Conservation (phyloP, 2,888 invertebrate species). For the Ptilodon capucinus region DNA sequence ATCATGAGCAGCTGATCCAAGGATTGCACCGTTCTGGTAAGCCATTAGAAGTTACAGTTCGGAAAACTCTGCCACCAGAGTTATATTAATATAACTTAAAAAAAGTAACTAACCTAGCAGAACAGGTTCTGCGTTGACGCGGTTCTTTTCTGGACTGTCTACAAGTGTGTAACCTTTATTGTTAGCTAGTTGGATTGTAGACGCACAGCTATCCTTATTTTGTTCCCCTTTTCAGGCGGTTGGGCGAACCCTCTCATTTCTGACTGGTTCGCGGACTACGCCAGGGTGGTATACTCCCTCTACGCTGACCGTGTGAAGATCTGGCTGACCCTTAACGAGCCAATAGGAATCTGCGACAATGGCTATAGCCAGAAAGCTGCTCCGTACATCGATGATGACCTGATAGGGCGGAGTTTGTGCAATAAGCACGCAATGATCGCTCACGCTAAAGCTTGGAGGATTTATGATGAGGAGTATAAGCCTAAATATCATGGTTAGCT, state of each 20-base stretch:
- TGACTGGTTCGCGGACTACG: conserved; percentile 83
- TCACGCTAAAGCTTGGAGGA: conserved; percentile 2
- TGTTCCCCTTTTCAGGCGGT: conserved; percentile 64
- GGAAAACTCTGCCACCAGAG: no score
- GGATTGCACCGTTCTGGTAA: no score
- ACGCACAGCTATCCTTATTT: no score
- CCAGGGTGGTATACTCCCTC: conserved; percentile 74
- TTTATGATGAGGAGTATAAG: conserved; percentile 1
- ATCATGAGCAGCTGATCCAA: no score
- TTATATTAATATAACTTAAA: no score
- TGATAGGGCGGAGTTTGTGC: not conserved
- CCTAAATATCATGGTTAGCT: conserved; percentile 63
- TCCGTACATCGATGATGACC: not conserved
- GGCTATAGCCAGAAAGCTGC: not conserved
- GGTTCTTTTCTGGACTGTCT: no score
- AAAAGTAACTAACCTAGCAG: no score
- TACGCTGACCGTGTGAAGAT: conserved; percentile 83
- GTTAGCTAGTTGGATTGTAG: no score
- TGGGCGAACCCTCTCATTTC: conserved; percentile 77
- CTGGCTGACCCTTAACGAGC: conserved; percentile 88
- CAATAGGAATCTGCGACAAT: conserved; percentile 36
- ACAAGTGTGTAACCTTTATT: no score
- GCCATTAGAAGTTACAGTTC: no score
- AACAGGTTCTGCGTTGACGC: no score
- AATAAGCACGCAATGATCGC: not conserved